Evolutionary conservation across 2,888 invertebrate species (phyloP), one percentile per base, ranked within the genome.

Genomic region (Aplocera efformata): DNA sequence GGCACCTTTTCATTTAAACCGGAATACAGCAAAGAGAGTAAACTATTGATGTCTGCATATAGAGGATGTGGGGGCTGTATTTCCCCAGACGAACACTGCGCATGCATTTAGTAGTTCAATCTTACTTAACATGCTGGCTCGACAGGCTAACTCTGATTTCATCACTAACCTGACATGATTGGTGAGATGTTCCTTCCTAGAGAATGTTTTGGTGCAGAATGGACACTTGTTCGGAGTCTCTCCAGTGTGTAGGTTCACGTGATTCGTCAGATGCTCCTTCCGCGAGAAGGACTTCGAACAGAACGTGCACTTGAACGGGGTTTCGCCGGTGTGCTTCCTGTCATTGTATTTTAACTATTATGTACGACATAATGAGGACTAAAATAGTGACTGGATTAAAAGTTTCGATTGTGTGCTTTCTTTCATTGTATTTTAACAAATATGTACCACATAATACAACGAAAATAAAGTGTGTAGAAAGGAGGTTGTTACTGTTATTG

Each of bases 191-290:
- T 93, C 93, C 73, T 93, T 93, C 58, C 93, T 88, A 23, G 93
- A 92, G 80, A 93, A 93, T 10, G 92, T 92, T 69, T 93, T 92
- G 66, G 92, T 92, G 69, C 93, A 93, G 79, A 92, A 93, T 50
- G 92, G 91, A 68, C 93, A 93, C 60, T 92, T 90, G 72, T 93
- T 93, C 10, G 93, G 93, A 30, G 93, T 93, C 77, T 92, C 93
- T 7, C 93, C 90, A 5, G 91, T 91, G 67, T 91, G 91, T 33
- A 94, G 92, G 88, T 95, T 92, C 67, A 94, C 93, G 84, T 95
- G 95, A 86, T 94, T 95, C 81, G 94, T 94, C 69, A 95, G 94
- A 74, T 96, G 95, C 82, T 95, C 95, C 86, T 95, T 95, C 65
- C 95, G 90, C 47, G 94, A 94, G 80, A 88, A 89, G 50, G 88